Evolutionary conservation across 1,140 invertebrate genomes (phyloP), one percentile per base, ranked within the genome.

Genomic region (Orussus abietinus): DNA sequence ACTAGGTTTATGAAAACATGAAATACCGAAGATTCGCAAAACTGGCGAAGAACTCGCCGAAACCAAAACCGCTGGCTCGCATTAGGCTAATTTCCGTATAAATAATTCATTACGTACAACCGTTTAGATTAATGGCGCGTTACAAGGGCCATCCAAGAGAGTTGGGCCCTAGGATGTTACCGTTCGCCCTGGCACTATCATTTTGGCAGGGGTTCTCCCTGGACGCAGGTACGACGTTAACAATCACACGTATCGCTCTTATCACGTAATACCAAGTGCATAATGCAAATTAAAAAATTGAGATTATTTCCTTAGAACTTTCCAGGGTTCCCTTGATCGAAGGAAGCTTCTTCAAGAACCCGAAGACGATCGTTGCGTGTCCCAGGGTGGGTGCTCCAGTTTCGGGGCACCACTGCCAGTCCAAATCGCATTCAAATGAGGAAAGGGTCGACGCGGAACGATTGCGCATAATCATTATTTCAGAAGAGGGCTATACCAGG

Each of bases 341-440:
- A 12, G 13, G 13, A 29, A 7, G 6, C 5, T 5, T 17, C 1
- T 0, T 2, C 7, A 11, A 3, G 14, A 11, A 1, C 3, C 26
- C 10, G 1, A 38, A 14, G n/a, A 38, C 25, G 14, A 25, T 15
- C 21, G 17, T 21, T 9, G 20, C 4, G 6, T 25, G 10, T 6
- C 14, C 14, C 28, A 28, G 20, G 12, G 17, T 29, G 13, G 18
- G 30, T 18, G 11, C 12, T 3, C 19, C 20, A 37, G 28, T n/a
- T 4, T 20, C 17, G 25, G 50, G 37, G 51, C 42, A 59, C 48
- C 49, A 32, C 56, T 55, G 50, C 30, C 47, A 56, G 46, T 55
- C 45, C 38, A 55, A 61, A 59, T 54, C 49, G 36, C 61, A 67
- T 67, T 66, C 49, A 67, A 66, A 67, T 66, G 59, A 66, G 60